Evolutionary conservation across 2,888 invertebrate genomes (phyloP).

Genomic region (Macrostomum cliftonense): DNA sequence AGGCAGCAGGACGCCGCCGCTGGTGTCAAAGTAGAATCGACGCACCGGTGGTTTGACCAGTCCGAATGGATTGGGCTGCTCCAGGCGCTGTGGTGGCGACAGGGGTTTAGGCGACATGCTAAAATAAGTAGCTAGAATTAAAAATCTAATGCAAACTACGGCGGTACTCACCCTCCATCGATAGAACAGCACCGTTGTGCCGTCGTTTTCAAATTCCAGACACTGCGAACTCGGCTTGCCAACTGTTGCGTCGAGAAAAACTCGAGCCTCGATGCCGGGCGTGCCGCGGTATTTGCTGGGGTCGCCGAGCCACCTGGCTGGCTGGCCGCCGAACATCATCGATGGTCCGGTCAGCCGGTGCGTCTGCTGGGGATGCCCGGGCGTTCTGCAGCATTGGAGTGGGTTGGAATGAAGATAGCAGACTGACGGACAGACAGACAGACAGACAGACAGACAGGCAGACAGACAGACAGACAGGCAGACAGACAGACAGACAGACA

Average conservation of each 20-base stretch:
- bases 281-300: conserved; percentile 19
- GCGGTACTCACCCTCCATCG: conserved; percentile 28
- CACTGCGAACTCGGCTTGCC: conserved; percentile 20
- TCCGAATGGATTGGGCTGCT: conserved; percentile 12
- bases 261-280: conserved; percentile 29
- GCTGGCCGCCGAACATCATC: conserved; percentile 29
- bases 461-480: too few species aligned
- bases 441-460: too few species aligned
- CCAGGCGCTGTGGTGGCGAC: not conserved
- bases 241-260: conserved; percentile 29
- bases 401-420: too few species aligned
- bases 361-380: too few species aligned
- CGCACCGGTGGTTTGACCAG: too few species aligned
- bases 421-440: too few species aligned
- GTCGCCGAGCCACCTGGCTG: conserved; percentile 30
- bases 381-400: too few species aligned
- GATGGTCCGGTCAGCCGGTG: conserved; percentile 28
- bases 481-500: too few species aligned
- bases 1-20: conserved; percentile 29
- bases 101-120: too few species aligned
- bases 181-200: conserved; percentile 35
- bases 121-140: too few species aligned
- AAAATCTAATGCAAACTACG: too few species aligned
- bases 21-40: too few species aligned
- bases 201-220: conserved; percentile 27